Evolutionary conservation across 2,888 invertebrate genomes (phyloP).

Genomic region (Apodemia mormo): DNA sequence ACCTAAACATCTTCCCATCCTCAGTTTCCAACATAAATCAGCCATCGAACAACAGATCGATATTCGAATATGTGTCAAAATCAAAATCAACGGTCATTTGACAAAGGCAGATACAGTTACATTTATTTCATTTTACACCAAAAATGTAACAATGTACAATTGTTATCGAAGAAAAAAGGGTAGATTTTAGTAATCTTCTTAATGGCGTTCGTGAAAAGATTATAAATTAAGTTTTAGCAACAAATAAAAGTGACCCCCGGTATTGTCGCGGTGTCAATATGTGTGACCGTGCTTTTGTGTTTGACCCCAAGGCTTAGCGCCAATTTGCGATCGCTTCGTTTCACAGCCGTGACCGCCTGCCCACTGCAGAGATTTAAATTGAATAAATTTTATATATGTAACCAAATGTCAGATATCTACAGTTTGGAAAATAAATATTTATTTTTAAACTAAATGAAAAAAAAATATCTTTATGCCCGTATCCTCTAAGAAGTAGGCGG

Average conservation of each 20-base stretch:
- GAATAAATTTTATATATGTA: conserved; percentile 43
- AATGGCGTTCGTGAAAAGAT: conserved; percentile 82
- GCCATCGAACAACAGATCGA: conserved; percentile 65
- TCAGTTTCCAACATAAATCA: conserved; percentile 73
- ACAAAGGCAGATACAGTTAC: conserved; percentile 69
- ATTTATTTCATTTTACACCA: conserved; percentile 63
- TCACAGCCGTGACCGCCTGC: conserved; percentile 63
- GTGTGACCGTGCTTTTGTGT: conserved; percentile 77
- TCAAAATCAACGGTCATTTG: conserved; percentile 63
- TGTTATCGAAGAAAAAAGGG: conserved; percentile 77
- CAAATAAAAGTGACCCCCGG: conserved; percentile 82
- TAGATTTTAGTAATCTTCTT: conserved; percentile 80
- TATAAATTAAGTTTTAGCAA: conserved; percentile 82
- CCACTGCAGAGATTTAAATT: conserved; percentile 52
- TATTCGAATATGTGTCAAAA: conserved; percentile 73
- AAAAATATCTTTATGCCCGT: no score
- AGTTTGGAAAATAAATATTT: neutral
- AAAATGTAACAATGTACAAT: conserved; percentile 78
- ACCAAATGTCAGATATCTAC: conserved; percentile 42
- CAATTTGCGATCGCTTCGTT: conserved; percentile 72
- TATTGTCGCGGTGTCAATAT: conserved; percentile 79
- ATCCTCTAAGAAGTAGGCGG: no score
- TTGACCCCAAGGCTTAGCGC: conserved; percentile 74
- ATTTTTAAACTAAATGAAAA: no score
- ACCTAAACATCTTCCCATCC: conserved; percentile 62